Evolutionary conservation across 2,113 vertebrate genomes (phyloP).

Genomic region (Clarias magur): DNA sequence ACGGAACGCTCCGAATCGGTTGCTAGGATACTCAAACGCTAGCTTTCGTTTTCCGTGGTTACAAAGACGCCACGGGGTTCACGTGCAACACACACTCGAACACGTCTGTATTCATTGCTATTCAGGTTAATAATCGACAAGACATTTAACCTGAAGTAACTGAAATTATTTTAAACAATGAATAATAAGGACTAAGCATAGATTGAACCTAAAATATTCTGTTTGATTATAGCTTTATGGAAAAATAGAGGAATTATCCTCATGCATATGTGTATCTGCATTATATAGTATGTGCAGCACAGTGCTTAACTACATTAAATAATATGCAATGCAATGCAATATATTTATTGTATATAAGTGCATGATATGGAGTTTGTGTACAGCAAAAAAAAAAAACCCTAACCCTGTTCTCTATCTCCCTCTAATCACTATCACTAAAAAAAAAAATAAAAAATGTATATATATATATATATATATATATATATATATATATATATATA

Average conservation of each 20-base stretch:
- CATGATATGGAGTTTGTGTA: background rate
- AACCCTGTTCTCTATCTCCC: background rate
- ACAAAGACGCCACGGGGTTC: slow-evolving; percentile 34
- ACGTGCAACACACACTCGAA: background rate
- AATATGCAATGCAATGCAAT: background rate
- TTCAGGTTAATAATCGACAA: slow-evolving; percentile 25
- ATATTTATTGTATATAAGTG: background rate
- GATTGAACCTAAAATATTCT: background rate
- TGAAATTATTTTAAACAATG: slow-evolving; percentile 4
- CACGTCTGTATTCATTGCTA: background rate
- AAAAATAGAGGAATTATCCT: background rate
- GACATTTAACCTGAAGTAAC: background rate
- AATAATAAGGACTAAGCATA: background rate
- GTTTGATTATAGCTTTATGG: background rate
- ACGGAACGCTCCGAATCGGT: slow-evolving; percentile 59
- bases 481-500: no score
- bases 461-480: no score
- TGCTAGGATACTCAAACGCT: slow-evolving; percentile 63
- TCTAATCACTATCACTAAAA: background rate
- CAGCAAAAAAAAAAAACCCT: background rate
- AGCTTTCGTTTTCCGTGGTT: slow-evolving; percentile 61
- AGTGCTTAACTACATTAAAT: background rate
- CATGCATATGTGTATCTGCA: background rate
- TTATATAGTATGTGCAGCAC: background rate
- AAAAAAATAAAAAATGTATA: background rate